A percentile compares a stretch with the other conserved stretches of the same genome.
Conservation (phyloP, 2,797 vertebrate genomes). For the Pelochelys cantorii region DNA sequence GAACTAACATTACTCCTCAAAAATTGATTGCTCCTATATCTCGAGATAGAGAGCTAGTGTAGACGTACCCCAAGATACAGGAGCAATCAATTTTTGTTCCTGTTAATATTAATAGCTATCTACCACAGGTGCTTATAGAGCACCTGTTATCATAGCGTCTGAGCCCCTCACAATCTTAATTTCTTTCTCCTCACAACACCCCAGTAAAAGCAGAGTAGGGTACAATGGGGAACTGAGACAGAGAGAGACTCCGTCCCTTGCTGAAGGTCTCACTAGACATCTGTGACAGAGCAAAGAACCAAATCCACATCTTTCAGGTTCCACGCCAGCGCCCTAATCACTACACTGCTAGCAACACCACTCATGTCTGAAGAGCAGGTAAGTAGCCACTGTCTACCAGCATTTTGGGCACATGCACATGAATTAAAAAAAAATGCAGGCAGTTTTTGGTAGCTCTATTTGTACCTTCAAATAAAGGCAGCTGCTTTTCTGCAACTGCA, state of each 20-base stretch:
- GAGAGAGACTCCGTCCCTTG: background rate
- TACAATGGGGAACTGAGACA: background rate
- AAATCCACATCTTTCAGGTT: background rate
- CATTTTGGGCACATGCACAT: background rate
- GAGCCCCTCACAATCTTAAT: background rate
- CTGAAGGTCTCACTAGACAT: background rate
- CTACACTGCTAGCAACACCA: background rate
- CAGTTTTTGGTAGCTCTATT: accelerated
- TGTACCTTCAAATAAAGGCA: constrained; percentile 18
- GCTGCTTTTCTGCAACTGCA: constrained; percentile 3
- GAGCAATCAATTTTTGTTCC: background rate
- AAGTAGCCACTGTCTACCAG: background rate
- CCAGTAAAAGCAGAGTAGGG: background rate
- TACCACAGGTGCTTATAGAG: background rate
- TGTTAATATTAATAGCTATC: background rate
- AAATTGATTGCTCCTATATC: no score
- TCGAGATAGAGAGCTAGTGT: no score
- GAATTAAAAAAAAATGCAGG: accelerated
- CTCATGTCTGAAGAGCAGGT: background rate
- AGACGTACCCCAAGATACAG: no score
- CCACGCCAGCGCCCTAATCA: background rate
- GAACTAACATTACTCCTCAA: no score
- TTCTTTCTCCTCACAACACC: background rate
- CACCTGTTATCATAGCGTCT: background rate
- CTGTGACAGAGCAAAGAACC: constrained; percentile 4